A percentile compares a stretch with the other conserved stretches of the same genome.
These are phyloP conservation scores for Ennomos fuscantarius DNA, from an alignment of 2,888 invertebrate genomes.

Conservation along the genomic window DNA sequence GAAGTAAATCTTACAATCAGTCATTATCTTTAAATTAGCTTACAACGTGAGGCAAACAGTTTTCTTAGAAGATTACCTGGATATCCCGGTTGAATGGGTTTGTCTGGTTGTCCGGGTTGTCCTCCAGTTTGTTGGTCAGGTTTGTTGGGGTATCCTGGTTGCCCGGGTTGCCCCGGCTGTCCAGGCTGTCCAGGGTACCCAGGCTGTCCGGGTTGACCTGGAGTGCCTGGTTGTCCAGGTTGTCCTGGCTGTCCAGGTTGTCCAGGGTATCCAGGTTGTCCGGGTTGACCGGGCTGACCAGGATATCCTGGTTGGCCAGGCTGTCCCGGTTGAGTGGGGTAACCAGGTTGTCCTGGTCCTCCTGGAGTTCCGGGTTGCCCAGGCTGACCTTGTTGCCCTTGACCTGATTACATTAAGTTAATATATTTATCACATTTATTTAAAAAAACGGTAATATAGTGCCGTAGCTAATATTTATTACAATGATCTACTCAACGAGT, in stretches of 20 bases:
- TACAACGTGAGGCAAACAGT: no score
- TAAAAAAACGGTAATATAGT: no score
- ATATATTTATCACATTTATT: no score
- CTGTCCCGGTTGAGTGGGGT: no score
- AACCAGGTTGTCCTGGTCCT: conserved; percentile 66
- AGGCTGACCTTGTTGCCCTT: conserved; percentile 51
- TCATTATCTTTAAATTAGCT: no score
- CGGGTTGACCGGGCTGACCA: conserved; percentile 31
- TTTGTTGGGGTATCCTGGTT: conserved; percentile 1
- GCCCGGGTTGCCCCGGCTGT: conserved; percentile 6
- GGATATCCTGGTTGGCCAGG: conserved; percentile 48
- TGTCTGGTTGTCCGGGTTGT: conserved; percentile 42
- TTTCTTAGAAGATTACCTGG: no score
- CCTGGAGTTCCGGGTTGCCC: conserved; percentile 64
- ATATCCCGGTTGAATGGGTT: conserved; percentile 35
- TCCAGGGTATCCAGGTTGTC: conserved; percentile 27
- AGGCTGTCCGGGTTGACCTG: conserved; percentile 42
- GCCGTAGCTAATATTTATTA: no score
- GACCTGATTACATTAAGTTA: no score
- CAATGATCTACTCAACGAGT: no score
- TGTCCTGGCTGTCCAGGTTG: conserved; percentile 45
- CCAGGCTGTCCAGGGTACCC: conserved; percentile 39
- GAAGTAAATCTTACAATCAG: no score
- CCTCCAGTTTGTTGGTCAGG: conserved; percentile 19
- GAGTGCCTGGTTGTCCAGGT: conserved; percentile 45